Base-by-base conservation (phyloP, 2,888 invertebrate genomes). In the Psylliodes chrysocephalus region DNA sequence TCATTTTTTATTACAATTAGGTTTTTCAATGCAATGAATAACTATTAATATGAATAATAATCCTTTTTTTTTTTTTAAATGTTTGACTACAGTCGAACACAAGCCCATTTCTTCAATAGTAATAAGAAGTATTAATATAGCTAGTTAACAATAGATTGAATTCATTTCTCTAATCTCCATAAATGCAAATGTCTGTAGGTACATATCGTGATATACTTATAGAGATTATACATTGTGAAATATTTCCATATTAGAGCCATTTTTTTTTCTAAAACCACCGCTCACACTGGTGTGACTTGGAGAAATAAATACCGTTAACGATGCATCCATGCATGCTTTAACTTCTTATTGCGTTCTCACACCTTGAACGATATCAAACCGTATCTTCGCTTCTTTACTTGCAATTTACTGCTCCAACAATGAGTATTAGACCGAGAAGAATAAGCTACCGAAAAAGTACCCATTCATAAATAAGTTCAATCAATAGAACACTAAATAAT, bases 341-440 rank as follows among this genome's bases (percentile, higher is more conserved):
- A 70, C 74, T 73, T 68, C 72, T 73, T 74, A 76, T 75, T 76
- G 73, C 73, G 69, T 77, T 77, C 77, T 77, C 77, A 77, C 78
- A 78, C 76, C 75, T 77, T 69, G 71, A 73, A 69, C 71, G 70
- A 71, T 71, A 73, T 71, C 72, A 72, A 73, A 75, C 71, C 74
- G 73, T 74, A 69, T 69, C 74, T 63, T 64, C 63, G 67, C 71
- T 73, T 74, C 74, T 74, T 73, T 72, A 69, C 66, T 66, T 68
- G 70, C 71, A 72, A 71, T 73, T 71, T 69, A 67, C 67, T 73
- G 72, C 66, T 66, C 68, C 63, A 55, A 64, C 68, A 62, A 66
- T 67, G 65, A 67, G 68, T 73, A 74, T 70, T 68, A 71, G 71
- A 75, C 71, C 73, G 73, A 73, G 68, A 71, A 74, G 69, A 68